These are phyloP conservation scores for Parnassius apollo DNA, from an alignment of 2,888 invertebrate species.

Conservation along the genomic window DNA sequence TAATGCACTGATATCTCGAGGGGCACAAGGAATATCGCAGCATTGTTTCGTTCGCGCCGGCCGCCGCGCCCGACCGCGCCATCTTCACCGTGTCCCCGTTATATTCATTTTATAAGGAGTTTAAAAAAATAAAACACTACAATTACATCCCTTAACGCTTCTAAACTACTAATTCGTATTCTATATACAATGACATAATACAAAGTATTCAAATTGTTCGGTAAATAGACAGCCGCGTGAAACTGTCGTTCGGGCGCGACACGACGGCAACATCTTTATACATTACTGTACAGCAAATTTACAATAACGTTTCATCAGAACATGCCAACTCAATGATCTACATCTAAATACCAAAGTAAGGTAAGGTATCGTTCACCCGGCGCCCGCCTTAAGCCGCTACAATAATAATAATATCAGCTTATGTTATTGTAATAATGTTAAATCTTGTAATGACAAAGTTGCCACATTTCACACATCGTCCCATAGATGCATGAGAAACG, in stretches of 20 bases:
- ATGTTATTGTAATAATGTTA: constrained; percentile 65
- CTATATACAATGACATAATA: constrained; percentile 75
- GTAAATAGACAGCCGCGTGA: constrained; percentile 46
- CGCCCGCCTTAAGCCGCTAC: constrained; percentile 73
- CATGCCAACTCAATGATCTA: constrained; percentile 76
- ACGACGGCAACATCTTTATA: constrained; percentile 44
- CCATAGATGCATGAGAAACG: constrained; percentile 36
- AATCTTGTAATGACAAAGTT: constrained; percentile 68
- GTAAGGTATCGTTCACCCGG: constrained; percentile 64
- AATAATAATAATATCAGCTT: constrained; percentile 64
- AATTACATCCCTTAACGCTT: constrained; percentile 68
- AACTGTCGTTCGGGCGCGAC: constrained; percentile 40
- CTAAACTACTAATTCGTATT: constrained; percentile 74
- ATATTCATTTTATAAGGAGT: constrained; percentile 57
- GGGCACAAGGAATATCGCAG: constrained; percentile 79
- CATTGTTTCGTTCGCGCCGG: constrained; percentile 60
- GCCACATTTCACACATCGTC: constrained; percentile 47
- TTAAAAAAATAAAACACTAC: constrained; percentile 71
- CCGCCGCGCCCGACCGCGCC: constrained; percentile 41
- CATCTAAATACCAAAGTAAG: constrained; percentile 68
- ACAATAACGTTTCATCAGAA: constrained; percentile 77
- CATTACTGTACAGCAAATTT: constrained; percentile 74
- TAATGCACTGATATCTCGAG: constrained; percentile 77
- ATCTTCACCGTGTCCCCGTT: constrained; percentile 37
- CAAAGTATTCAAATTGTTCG: constrained; percentile 73